Evolutionary conservation across 2,797 vertebrate species (phyloP).

Genomic region (Pipistrellus pipistrellus): DNA sequence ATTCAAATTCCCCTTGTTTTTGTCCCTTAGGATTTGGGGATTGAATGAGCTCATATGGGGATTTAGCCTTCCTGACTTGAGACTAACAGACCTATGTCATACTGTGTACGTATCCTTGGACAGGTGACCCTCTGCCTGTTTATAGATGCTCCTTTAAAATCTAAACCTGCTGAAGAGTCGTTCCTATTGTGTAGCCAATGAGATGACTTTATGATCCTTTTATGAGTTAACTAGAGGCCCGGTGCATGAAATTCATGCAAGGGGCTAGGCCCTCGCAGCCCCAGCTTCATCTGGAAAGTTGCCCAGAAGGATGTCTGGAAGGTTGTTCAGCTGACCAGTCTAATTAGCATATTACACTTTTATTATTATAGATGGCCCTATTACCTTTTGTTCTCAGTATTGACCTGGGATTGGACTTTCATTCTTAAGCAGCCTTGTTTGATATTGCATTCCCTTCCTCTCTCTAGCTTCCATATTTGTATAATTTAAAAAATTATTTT

Average conservation of each 20-base stretch:
- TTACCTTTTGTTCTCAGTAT: conserved; percentile 13
- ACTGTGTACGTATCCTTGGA: not conserved
- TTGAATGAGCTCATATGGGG: conserved; percentile 1
- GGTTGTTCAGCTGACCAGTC: no score
- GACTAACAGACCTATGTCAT: conserved; percentile 33
- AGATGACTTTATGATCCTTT: conserved; percentile 40
- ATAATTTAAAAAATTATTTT: conserved; percentile 35
- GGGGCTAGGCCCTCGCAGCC: no score
- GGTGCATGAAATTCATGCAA: no score
- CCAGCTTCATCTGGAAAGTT: no score
- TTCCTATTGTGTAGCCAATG: conserved; percentile 29
- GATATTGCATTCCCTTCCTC: not conserved
- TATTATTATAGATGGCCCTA: not conserved
- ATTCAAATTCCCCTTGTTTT: not conserved
- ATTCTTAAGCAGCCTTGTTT: conserved; percentile 47
- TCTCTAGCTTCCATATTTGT: conserved; percentile 20
- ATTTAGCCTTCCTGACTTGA: conserved; percentile 44
- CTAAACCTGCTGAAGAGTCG: not conserved
- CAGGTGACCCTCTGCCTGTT: conserved; percentile 11
- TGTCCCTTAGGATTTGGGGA: not conserved
- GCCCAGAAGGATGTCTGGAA: no score
- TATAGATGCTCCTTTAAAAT: conserved; percentile 33
- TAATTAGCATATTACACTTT: no score
- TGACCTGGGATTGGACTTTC: conserved; percentile 13
- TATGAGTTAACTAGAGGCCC: conserved; percentile 34